Evolutionary conservation across 1,140 invertebrate genomes (phyloP), one percentile per base, ranked within the genome.

Genomic region (Papilio helenus): DNA sequence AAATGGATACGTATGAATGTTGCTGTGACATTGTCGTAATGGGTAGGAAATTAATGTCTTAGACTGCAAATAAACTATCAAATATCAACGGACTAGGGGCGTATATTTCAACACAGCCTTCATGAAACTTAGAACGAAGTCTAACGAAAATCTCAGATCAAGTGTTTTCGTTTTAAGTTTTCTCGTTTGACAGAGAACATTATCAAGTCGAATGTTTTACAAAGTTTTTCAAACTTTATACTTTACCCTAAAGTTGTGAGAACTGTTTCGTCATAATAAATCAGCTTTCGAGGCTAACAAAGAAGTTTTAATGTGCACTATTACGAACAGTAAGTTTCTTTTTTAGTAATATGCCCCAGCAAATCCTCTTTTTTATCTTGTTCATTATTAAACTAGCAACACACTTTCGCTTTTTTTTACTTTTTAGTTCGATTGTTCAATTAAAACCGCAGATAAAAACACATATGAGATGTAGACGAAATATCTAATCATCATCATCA

Each of bases 261-360:
- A 65, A 65, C 58, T 65, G 58, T 10, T 65, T 16, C 23, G 58
- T 65, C 58, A 65, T 65, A 23, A 58, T 58, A 58, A 58, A 65
- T 65, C 23, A 58, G n/a, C 18, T 65, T 65, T 65, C 23, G 18
- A 65, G 14, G 20, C 20, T 29, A 26, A 23, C 12, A 26, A 65
- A 9, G 23, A 65, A 65, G 58, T 10, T 26, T 29, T 65, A 65
- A 29, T 65, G 20, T 65, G 58, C 20, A 65, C 3, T 26, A 65
- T 65, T 26, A 65, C 5, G 14, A 16, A 0, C 5, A 51, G 5
- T 51, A 51, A 51, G 12, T 46, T 46, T 46, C 12, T 46, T 12
- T 10, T 16, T 46, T 46, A 46, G 44, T 46, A 46, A 46, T 46
- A 1, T 46, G 34, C 0, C 44, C 14, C 2, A 46, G 2, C 10